phyloP scores from a whole-genome alignment of 2,113 vertebrate genomes.

The Ophiodon elongatus region DNA sequence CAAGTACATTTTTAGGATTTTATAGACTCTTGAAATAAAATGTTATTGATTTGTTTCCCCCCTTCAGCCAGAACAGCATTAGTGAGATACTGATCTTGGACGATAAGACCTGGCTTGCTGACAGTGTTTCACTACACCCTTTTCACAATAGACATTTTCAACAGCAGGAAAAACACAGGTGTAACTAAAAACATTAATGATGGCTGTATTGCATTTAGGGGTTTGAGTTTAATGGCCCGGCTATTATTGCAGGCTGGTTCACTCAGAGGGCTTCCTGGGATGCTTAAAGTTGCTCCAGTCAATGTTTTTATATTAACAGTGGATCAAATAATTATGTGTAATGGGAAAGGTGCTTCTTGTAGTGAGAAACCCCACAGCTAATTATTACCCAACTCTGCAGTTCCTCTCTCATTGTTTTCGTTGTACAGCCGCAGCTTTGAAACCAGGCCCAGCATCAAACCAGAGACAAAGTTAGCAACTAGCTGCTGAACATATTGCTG shows the following conservation, averaged over 20 bases:
- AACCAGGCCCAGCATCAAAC: not conserved
- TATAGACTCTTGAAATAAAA: not conserved
- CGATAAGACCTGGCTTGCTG: not conserved
- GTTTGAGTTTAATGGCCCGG: not conserved
- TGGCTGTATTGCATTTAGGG: not conserved
- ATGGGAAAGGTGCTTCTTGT: not conserved
- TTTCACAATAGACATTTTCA: not conserved
- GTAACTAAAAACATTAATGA: not conserved
- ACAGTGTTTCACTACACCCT: not conserved
- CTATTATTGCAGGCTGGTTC: not conserved
- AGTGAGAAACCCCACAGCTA: not conserved
- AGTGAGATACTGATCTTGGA: not conserved
- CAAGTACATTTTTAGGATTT: not conserved
- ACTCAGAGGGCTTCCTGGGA: not conserved
- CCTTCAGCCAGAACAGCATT: not conserved
- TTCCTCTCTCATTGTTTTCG: not conserved
- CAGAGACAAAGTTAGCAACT: not conserved
- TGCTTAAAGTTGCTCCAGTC: not conserved
- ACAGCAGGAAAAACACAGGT: not conserved
- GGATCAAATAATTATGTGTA: not conserved
- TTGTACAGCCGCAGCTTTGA: not conserved
- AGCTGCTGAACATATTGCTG: not conserved
- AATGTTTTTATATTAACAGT: not conserved
- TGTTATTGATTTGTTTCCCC: no score
- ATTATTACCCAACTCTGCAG: not conserved